Evolutionary conservation across 2,797 vertebrate genomes (phyloP), one percentile per base, ranked within the genome.

Genomic region (Eurystomus glaucurus): DNA sequence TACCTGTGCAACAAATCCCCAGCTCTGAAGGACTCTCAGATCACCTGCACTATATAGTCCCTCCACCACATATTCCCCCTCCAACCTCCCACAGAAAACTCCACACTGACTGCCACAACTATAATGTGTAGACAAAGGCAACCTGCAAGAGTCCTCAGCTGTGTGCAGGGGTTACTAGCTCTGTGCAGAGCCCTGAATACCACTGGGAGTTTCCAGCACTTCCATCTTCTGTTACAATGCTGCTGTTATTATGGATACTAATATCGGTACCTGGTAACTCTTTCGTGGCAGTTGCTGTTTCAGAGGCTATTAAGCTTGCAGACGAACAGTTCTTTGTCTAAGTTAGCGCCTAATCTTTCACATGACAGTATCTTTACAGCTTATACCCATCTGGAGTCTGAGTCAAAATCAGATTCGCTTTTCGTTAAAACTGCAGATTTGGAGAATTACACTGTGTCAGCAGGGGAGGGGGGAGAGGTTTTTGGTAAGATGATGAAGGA

Each of bases 311-410:
- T 90, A 83, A 93, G 57, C 64, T 90, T 85, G 90, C 91, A 90
- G 93, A 86, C 61, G 90, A 94, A 75, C 79, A 61, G 83, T 78
- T 94, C 91, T 95, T 96, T 90, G 94, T 97, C 72, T 82, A 93
- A 90, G 66, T 90, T 88, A 88, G 68, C 5, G 5, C 64, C 84
- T 93, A 50, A 93, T 95, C 82, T 95, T 96, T 96, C 93, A 93
- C 77, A 31, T 41, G 80, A 70, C 90, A 64, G 10, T 89, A 92
- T 94, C 93, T 84, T 89, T 80, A 87, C 62, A 79, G 93, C 83
- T 37, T 79, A 51, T 76, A 74, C 80, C 77, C 83, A 76, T 79
- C 70, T 86, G 90, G 85, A 95, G 85, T 58, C 80, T 21, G 77
- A 97, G 92, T 77, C 93, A 79, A 93, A 90, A 94, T 93, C 93